Evolutionary conservation across 2,888 invertebrate genomes (phyloP).

Genomic region (Parelbella ahira): DNA sequence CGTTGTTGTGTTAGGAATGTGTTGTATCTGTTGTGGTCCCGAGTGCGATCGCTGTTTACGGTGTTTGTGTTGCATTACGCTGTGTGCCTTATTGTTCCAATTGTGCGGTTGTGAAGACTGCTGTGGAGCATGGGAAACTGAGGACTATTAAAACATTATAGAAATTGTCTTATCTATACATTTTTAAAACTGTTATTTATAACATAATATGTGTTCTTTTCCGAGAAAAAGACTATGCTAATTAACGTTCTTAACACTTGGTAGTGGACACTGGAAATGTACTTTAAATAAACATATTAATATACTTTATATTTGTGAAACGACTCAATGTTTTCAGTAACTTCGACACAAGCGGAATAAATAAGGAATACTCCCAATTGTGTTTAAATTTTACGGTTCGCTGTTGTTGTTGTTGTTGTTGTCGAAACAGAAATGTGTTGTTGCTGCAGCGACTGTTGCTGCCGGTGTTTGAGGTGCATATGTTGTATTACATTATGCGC

Average conservation of each 20-base stretch:
- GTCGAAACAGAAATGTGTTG: constrained; percentile 39
- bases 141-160: constrained; percentile 1
- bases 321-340: too few species aligned
- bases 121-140: constrained; percentile 27
- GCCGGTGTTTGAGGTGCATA: constrained; percentile 34
- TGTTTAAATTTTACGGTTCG: too few species aligned
- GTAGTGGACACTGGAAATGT: too few species aligned
- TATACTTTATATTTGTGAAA: too few species aligned
- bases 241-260: too few species aligned
- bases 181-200: too few species aligned
- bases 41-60: constrained; percentile 37
- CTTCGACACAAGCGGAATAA: too few species aligned
- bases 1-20: constrained; percentile 34
- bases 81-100: constrained; percentile 33
- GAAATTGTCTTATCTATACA: too few species aligned
- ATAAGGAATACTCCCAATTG: too few species aligned
- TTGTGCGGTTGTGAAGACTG: constrained; percentile 41
- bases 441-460: constrained; percentile 36
- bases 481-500: constrained; percentile 32
- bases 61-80: constrained; percentile 30
- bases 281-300: too few species aligned
- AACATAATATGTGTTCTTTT: too few species aligned
- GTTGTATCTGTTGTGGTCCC: constrained; percentile 37
- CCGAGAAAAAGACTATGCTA: too few species aligned
- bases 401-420: neutral